Evolutionary conservation across 2,113 vertebrate species (phyloP), one percentile per base, ranked within the genome.

Genomic region (Uria aalge): DNA sequence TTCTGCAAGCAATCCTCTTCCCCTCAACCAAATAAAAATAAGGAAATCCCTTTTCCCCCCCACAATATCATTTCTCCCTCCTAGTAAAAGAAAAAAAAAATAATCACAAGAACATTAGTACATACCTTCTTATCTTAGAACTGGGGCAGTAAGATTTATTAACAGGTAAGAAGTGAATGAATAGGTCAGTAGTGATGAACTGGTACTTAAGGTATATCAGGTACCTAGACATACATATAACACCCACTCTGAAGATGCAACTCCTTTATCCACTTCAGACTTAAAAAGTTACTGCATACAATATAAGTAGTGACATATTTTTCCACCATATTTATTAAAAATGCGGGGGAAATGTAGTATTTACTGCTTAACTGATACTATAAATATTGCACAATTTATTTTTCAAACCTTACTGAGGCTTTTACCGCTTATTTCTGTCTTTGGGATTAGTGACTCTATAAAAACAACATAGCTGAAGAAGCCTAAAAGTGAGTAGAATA

Each of bases 261-360:
- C 17, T 69, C 27, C 53, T 57, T 48, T 20, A 68, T 5, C 36
- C 16, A 32, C n/a, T 43, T 26, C 66, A 71, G 30, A 29, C 8
- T 72, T 63, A 32, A n/a, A 45, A 41, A 76, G 36, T 40, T 76
- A 32, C 41, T 75, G 53, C 8, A 22, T 8, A 7, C 1, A 4
- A 24, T n/a, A 74, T 1, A 45, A 90, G 76, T 0, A 79, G 15
- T 0, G 0, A 56, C 13, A 13, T 9, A 8, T 3, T n/a, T 63
- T 48, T 21, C 27, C 34, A 36, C 29, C 24, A 1, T 47, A n/a
- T 48, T 75, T 48, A 64, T 15, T 64, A 36, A 56, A 91, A 77
- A 86, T 3, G 9, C 41, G 50, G 30, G 64, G 16, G 13, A 72
- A 88, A 48, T 20, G 19, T 8, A 81, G 21, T 48, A 63, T 22